A percentile compares a stretch with the other conserved stretches of the same genome.
phyloP scores from a whole-genome alignment of 1,140 invertebrate genomes.

The Trichoplusia ni region DNA sequence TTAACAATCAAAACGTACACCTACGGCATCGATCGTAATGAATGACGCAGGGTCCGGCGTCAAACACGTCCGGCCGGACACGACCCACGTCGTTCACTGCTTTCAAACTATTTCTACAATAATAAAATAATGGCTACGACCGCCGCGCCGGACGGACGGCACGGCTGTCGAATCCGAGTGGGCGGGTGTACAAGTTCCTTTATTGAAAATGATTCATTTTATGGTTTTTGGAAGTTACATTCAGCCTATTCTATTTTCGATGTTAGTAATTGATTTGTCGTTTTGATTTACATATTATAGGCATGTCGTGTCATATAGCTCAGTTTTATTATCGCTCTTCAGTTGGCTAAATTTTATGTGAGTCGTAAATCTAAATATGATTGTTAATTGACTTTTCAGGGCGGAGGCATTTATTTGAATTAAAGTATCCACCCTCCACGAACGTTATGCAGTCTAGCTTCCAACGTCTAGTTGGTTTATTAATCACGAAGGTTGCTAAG shows the following conservation, averaged over 20 bases:
- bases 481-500: no score
- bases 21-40: constrained; percentile 44
- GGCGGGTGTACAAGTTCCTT: constrained; percentile 48
- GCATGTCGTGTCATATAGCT: constrained; percentile 23
- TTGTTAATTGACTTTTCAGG: constrained; percentile 25
- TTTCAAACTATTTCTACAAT: constrained; percentile 44
- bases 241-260: constrained; percentile 29
- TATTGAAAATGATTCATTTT: constrained; percentile 49
- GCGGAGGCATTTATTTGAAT: not conserved
- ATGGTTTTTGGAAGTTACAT: constrained; percentile 36
- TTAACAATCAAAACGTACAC: constrained; percentile 47
- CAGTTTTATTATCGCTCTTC: constrained; percentile 25
- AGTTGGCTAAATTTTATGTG: constrained; percentile 16
- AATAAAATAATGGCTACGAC: constrained; percentile 46
- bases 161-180: constrained; percentile 37
- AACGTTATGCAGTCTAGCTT: no score
- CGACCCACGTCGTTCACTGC: constrained; percentile 58
- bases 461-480: no score
- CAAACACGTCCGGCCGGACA: constrained; percentile 53
- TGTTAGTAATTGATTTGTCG: constrained; percentile 41
- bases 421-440: not conserved
- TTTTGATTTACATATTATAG: constrained; percentile 34
- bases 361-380: constrained; percentile 24
- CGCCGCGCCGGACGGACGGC: constrained; percentile 27
- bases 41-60: constrained; percentile 46